phyloP scores from a whole-genome alignment of 2,113 vertebrate species.

The Callionymus lyra region DNA sequence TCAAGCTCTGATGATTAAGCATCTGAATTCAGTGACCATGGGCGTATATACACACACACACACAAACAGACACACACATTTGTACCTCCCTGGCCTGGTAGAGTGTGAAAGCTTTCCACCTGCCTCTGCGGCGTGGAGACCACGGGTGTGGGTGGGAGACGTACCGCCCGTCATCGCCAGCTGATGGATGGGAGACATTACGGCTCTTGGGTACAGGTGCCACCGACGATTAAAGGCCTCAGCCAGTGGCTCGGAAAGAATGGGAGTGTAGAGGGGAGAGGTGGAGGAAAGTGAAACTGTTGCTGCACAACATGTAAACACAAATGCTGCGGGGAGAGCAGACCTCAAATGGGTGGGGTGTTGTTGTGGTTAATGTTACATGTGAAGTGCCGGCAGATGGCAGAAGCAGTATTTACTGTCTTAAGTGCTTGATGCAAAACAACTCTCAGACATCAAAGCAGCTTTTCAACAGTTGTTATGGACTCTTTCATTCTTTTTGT shows the following conservation, averaged over 20 bases:
- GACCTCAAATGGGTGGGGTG: conserved; percentile 22
- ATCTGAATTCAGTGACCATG: conserved; percentile 42
- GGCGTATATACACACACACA: conserved; percentile 26
- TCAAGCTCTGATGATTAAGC: conserved; percentile 45
- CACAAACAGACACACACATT: conserved; percentile 32
- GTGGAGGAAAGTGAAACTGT: conserved; percentile 53
- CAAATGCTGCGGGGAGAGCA: conserved; percentile 45
- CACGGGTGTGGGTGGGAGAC: conserved; percentile 3
- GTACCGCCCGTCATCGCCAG: conserved; percentile 41
- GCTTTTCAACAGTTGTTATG: too few species aligned
- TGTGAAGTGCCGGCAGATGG: conserved; percentile 43
- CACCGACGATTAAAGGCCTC: conserved; percentile 64
- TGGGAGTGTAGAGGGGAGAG: conserved; percentile 46
- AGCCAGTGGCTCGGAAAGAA: conserved; percentile 62
- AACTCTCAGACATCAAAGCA: background rate
- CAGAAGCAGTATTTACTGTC: conserved; percentile 1
- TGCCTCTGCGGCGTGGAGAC: conserved; percentile 9
- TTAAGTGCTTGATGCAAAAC: conserved; percentile 17
- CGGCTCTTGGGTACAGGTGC: conserved; percentile 65
- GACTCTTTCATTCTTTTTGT: too few species aligned
- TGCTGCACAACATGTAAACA: conserved; percentile 62
- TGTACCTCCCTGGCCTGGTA: conserved; percentile 20
- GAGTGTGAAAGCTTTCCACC: conserved; percentile 35
- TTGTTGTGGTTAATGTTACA: conserved; percentile 14
- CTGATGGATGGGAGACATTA: conserved; percentile 70